Percentiles rank a stretch among this genome's conserved stretches.
phyloP scores from a whole-genome alignment of 1,140 invertebrate genomes.

The Druon quercuslanigerum region DNA sequence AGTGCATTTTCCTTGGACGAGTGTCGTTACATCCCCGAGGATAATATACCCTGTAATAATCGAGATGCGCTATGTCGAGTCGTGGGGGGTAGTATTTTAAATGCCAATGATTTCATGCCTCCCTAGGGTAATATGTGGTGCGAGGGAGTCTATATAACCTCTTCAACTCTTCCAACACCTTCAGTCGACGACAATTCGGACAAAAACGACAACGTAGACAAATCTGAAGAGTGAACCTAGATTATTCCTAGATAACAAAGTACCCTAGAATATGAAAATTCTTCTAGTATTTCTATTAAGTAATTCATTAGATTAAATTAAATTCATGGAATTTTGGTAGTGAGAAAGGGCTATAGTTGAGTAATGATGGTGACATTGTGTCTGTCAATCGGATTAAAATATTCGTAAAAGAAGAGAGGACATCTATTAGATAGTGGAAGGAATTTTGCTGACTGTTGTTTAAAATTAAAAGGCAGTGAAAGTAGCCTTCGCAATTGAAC shows the following conservation, averaged over 20 bases:
- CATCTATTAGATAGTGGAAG: constrained; percentile 45
- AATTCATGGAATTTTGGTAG: no score
- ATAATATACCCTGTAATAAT: constrained; percentile 20
- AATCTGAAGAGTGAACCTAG: background rate
- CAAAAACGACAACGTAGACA: background rate
- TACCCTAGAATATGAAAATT: no score
- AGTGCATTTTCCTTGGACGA: background rate
- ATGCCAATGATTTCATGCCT: constrained; percentile 74
- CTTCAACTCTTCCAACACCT: constrained; percentile 40
- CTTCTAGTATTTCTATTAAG: no score
- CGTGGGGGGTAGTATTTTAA: constrained; percentile 68
- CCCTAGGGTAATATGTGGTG: constrained; percentile 58
- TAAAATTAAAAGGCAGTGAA: constrained; percentile 57
- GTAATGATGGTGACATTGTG: constrained; percentile 48
- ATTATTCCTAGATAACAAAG: no score
- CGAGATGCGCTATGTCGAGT: constrained; percentile 34
- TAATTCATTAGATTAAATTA: no score
- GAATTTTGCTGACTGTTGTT: constrained; percentile 47
- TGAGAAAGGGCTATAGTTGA: constrained; percentile 35
- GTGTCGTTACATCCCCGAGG: background rate
- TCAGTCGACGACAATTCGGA: constrained; percentile 54
- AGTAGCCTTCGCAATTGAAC: constrained; percentile 56
- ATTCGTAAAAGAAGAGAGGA: constrained; percentile 52
- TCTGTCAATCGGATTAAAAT: constrained; percentile 38
- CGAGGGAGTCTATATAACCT: constrained; percentile 59